Base-by-base conservation (phyloP, 1,140 invertebrate genomes). In the Macrobrachium rosenbergii region DNA sequence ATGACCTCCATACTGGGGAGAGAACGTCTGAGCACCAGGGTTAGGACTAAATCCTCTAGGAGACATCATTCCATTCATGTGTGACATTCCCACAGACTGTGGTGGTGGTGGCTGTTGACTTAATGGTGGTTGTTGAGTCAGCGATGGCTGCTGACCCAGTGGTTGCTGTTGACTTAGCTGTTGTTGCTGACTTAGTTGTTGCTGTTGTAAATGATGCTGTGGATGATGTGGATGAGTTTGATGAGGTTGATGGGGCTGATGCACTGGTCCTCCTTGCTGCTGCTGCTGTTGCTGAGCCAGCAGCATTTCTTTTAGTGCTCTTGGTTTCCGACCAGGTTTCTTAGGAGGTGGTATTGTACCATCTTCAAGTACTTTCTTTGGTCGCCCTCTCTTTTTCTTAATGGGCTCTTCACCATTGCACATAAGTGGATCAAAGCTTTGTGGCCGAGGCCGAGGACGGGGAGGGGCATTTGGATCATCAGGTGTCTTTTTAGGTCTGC, bases 351-450 rank as follows among this genome's bases (percentile, higher is more conserved):
- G 89, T 6, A 90, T 83, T 1, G 90, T 88, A 10, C 88, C 95
- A 60, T 96, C 95, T 7, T 94, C 93, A 87, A 96, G 95, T 5
- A 96, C 94, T 92, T 97, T 97, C 91, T 97, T 97, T 52, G 96
- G 96, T 60, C 96, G 93, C 12, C 96, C 96, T 69, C 96, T 92
- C 89, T 96, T 96, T 91, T 97, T 97, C 92, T 93, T 59, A 93
- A 93, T 89, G 93, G 93, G 73, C 81, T 87, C 91, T 28, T 88
- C 90, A 16, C 82, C 90, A 67, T 91, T 91, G 76, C 82, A 91
- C 89, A 91, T 59, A 75, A 88, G 75, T 69, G 89, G 58, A 83
- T 91, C 72, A 64, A 89, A 63, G 88, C 89, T 79, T 85, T 90
- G 78, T 88, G 90, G 64, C 85, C 91, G 86, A 75, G 90, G 89